Percentiles rank a stretch among this genome's conserved stretches.
phyloP scores from a whole-genome alignment of 2,113 vertebrate genomes.

The Sinocyclocheilus maitianheensis region DNA sequence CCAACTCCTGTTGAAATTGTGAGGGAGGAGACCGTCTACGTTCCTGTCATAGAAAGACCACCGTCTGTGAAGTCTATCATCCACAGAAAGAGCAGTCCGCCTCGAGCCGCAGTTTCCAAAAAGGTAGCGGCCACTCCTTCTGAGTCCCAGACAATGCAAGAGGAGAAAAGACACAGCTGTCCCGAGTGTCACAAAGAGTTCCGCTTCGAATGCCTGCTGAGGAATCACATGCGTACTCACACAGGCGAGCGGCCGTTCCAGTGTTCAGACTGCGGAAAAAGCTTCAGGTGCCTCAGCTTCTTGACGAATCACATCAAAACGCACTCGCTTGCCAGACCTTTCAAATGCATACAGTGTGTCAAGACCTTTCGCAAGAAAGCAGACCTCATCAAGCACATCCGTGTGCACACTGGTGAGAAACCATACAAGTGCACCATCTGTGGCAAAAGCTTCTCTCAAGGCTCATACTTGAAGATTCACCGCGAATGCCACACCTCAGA shows the following conservation, averaged over 20 bases:
- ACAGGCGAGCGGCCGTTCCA: conserved; percentile 54
- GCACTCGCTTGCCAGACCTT: conserved; percentile 54
- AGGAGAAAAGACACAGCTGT: conserved; percentile 44
- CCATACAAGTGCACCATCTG: conserved; percentile 65
- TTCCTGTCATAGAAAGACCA: conserved; percentile 53
- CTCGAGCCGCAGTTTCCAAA: conserved; percentile 1
- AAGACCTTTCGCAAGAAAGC: conserved; percentile 69
- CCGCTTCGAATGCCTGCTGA: conserved; percentile 51
- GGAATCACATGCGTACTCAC: conserved; percentile 55
- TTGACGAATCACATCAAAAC: conserved; percentile 57
- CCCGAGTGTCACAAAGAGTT: conserved; percentile 52
- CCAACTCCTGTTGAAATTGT: conserved; percentile 41
- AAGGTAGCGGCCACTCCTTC: background rate
- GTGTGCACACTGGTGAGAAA: conserved; percentile 64
- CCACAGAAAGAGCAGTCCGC: conserved; percentile 47
- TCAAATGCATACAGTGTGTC: conserved; percentile 62
- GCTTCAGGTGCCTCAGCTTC: conserved; percentile 56
- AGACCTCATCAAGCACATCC: conserved; percentile 69
- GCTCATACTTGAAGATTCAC: conserved; percentile 68
- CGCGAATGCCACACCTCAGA: conserved; percentile 63
- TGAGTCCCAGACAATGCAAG: conserved; percentile 13
- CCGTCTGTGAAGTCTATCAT: conserved; percentile 57
- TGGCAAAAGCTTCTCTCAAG: conserved; percentile 68
- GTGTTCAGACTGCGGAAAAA: conserved; percentile 57
- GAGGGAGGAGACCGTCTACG: conserved; percentile 29